Evolutionary conservation across 2,888 invertebrate species (phyloP).

Genomic region (Cataglyphis altisquamis): DNA sequence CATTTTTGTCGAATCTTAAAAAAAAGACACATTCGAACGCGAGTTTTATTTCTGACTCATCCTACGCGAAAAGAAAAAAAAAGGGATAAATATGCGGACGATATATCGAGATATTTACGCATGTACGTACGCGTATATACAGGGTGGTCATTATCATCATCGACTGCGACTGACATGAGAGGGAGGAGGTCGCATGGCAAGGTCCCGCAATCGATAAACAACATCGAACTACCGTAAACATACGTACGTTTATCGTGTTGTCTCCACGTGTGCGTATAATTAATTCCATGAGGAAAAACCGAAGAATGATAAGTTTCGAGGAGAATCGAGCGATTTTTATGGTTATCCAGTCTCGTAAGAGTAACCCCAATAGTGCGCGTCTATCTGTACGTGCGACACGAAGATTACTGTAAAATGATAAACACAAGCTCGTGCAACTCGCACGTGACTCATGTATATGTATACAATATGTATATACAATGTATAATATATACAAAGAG

Average conservation of each 20-base stretch:
- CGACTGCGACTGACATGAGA: not conserved
- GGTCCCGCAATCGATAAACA: conserved; percentile 37
- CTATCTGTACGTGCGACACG: conserved; percentile 2
- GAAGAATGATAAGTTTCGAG: not conserved
- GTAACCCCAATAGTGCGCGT: not conserved
- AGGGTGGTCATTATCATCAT: not conserved
- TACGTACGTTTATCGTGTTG: conserved; percentile 8
- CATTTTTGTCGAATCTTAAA: not conserved
- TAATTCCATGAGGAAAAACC: not conserved
- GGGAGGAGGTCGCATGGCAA: conserved; percentile 19
- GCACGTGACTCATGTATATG: conserved; percentile 26
- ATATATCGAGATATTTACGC: conserved; percentile 12
- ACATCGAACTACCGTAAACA: conserved; percentile 28
- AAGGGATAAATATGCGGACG: not conserved
- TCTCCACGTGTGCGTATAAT: not conserved
- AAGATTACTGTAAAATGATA: conserved; percentile 29
- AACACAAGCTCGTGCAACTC: not conserved
- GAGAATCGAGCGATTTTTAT: not conserved
- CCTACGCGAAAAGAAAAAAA: not conserved
- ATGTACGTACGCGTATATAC: not conserved
- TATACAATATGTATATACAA: not conserved
- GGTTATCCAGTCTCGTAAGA: not conserved
- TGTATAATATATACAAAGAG: not conserved
- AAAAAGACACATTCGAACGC: not conserved
- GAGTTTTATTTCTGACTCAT: not conserved